Percentiles rank a stretch among this genome's conserved stretches.
These are phyloP conservation scores for Folsomia candida DNA, from an alignment of 2,888 invertebrate species.

Conservation along the genomic window DNA sequence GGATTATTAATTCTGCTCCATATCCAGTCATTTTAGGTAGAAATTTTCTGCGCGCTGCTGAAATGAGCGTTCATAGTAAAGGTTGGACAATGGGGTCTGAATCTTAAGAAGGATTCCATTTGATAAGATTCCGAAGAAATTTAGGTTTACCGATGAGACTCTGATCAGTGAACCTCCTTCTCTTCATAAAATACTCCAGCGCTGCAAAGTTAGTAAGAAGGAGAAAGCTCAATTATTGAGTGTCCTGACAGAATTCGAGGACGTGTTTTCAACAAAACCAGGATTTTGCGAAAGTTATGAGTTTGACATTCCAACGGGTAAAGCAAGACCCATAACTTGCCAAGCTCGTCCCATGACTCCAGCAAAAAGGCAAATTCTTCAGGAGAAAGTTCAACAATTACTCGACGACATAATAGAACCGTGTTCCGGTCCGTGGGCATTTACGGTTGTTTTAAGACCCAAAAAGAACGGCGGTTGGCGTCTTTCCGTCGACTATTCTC, in stretches of 20 bases:
- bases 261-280: slow-evolving; percentile 14
- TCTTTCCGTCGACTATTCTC: background rate
- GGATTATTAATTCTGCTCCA: background rate
- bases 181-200: background rate
- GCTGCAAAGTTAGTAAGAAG: background rate
- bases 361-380: background rate
- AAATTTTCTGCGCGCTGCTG: background rate
- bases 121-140: background rate
- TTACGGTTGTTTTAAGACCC: background rate
- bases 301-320: slow-evolving; percentile 6
- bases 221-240: background rate
- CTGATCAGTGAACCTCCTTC: background rate
- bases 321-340: background rate
- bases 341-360: background rate
- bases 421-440: background rate
- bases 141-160: background rate
- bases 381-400: background rate
- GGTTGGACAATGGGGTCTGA: background rate
- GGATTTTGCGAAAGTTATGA: slow-evolving; percentile 14
- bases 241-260: background rate
- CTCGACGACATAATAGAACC: background rate
- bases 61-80: background rate
- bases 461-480: background rate
- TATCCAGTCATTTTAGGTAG: background rate
- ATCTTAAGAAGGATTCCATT: background rate